Evolutionary conservation across 2,888 invertebrate species (phyloP), one percentile per base, ranked within the genome.

Genomic region (Cylloceria caligata): DNA sequence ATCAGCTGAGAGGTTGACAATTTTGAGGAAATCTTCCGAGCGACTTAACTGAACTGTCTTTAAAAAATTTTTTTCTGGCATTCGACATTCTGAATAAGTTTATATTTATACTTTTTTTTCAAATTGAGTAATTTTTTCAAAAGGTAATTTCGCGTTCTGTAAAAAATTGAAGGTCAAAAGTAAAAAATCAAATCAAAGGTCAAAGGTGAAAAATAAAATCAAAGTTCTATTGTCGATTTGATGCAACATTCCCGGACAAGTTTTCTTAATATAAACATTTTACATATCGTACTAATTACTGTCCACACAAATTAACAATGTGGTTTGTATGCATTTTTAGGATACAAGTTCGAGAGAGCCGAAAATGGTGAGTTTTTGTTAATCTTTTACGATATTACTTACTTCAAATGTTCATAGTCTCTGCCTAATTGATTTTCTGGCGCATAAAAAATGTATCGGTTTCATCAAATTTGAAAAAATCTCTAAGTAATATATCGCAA

Each of bases 331-430:
- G 80, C 60, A 30, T 80, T 83, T 83, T 52, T 84, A 89, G 90
- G 87, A 60, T 85, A 86, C 60, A 68, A 73, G 7, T 13, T 82
- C 2, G 80, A 84, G 3, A 81, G 85, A 34, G 77, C 86, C 21
- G 82, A 85, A 75, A 85, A 64, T 39, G 87, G 89, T 89, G 74
- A 83, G 85, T 86, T 39, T 0, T 39, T 24, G 49, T 64, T 52
- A 7, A 64, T 69, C 36, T 21, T 34, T n/a, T 45, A 45, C 2
- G 1, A 16, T 45, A 2, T n/a, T 45, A 5, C 3, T 11, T 13
- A 9, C 3, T 45, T 45, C 1, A 45, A 45, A n/a, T n/a, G n/a
- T n/a, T n/a, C n/a, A n/a, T n/a, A n/a, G n/a, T n/a, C n/a, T n/a
- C n/a, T n/a, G n/a, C n/a, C n/a, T n/a, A n/a, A n/a, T n/a, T n/a